Evolutionary conservation across 2,888 invertebrate species (phyloP), one percentile per base, ranked within the genome.

Genomic region (Dicyrtomina minuta): DNA sequence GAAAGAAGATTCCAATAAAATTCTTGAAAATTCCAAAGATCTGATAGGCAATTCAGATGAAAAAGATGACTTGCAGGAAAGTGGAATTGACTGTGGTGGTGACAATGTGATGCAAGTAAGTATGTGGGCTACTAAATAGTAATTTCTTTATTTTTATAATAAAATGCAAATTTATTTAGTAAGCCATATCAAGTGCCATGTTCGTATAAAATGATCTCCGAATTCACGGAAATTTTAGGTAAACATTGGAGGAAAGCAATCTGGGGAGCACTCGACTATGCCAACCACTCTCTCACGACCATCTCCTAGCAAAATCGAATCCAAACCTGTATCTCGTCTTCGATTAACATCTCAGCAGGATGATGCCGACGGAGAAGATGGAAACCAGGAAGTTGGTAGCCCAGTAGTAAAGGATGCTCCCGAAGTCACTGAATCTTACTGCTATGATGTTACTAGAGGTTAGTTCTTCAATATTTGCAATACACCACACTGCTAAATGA

Each of bases 1-100:
- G 20, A 68, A 68, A 15, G 70, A 53, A 41, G 70, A 70, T 15
- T 55, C 65, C 1, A 66, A 66, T 20, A 68, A 68, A 53, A 68
- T 68, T 17, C n/a, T 49, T 0, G 68, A 68, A 39, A 60, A 68
- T 33, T 20, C 20, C 8, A 56, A 26, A 71, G 73, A 64, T 71
- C 73, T 39, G 10, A 62, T 62, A 24, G 62, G 61, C 33, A 66
- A 70, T 58, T 71, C 75, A 10, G 74, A 73, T 51, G 78, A 74
- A 43, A 76, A 76, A 66, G 77, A 79, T 27, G 83, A 83, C 69
- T 82, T 73, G 51, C 74, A 82, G 68, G 81, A 84, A 72, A 76
- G 76, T 61, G 75, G 76, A 6, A 82, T 86, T n/a, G 89, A 89
- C 72, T 88, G 88, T 79, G 90, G 90, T 77, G 84, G 84, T 0